Evolutionary conservation across 1,140 invertebrate species (phyloP), one percentile per base, ranked within the genome.

Genomic region (Phymastichus coffea): DNA sequence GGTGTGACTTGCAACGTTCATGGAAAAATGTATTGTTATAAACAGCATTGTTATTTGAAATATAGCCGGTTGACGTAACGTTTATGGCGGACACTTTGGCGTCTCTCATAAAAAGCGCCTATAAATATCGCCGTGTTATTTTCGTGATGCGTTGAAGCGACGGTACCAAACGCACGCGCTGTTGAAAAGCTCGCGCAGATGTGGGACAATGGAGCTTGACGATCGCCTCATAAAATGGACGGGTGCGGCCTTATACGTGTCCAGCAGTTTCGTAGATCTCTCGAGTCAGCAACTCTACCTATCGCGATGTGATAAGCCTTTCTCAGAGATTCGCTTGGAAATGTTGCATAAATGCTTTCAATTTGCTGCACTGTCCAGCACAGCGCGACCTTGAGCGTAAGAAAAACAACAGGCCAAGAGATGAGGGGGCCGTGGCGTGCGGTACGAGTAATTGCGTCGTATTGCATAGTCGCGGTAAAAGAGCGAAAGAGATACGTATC

Each of bases 111-210:
- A 65, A 73, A 73, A 72, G 43, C 62, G 37, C 61, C 66, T 69
- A 70, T 70, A 70, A 73, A 71, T 73, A 72, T 22, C 28, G 38
- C 6, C 47, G 37, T 22, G 63, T 67, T 71, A 71, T 71, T 71
- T 71, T 69, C 65, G 63, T 66, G n/a, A n/a, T n/a, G 40, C 40
- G 52, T 12, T 58, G 40, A 68, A 68, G 65, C 65, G 63, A 64
- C n/a, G n/a, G n/a, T n/a, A n/a, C n/a, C 66, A 63, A 48, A 35
- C 37, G 62, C 15, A 9, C 28, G 58, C 64, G 41, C 49, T 44
- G 38, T 51, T 43, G 38, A 41, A 43, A 47, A 66, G 40, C 17
- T 38, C 33, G 47, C 9, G 2, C n/a, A 22, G 22, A 44, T 44
- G 2, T 40, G 19, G 37, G 19, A 58, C 46, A 58, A 51, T 51